Evolutionary conservation across 2,797 vertebrate genomes (phyloP).

Genomic region (Micromesistius poutassou): DNA sequence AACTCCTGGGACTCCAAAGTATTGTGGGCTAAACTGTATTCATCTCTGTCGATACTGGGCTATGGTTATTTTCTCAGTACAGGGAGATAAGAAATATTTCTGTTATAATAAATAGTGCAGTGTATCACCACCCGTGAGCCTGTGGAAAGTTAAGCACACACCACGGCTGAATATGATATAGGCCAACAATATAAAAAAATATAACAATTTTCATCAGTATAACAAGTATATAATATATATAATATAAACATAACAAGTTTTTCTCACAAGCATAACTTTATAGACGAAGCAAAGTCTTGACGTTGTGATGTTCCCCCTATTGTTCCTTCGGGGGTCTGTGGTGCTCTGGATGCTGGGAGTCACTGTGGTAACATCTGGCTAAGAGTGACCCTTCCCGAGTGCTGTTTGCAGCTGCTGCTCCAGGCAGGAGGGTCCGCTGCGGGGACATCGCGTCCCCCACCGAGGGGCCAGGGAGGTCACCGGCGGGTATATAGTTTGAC

Average conservation of each 20-base stretch:
- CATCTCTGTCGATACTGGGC: not conserved
- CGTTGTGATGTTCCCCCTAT: slow-evolving; percentile 39
- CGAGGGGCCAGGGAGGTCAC: slow-evolving; percentile 69
- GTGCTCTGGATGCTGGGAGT: slow-evolving; percentile 60
- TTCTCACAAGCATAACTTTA: slow-evolving; percentile 24
- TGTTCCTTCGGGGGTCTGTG: slow-evolving; percentile 57
- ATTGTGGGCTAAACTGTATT: not conserved
- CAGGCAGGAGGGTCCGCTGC: slow-evolving; percentile 69
- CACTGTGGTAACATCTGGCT: slow-evolving; percentile 72
- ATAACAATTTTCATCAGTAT: not conserved
- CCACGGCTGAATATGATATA: not conserved
- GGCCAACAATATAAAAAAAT: not conserved
- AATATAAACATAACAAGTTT: too few species aligned
- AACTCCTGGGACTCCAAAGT: not conserved
- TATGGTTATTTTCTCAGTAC: not conserved
- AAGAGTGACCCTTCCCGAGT: slow-evolving; percentile 67
- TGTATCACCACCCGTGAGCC: not conserved
- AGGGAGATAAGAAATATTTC: not conserved
- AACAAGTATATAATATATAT: too few species aligned
- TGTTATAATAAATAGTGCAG: not conserved
- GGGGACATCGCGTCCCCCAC: slow-evolving; percentile 70
- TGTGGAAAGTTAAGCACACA: not conserved
- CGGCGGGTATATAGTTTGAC: slow-evolving; percentile 66
- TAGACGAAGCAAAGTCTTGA: slow-evolving; percentile 33
- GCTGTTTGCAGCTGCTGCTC: slow-evolving; percentile 73